phyloP scores from a whole-genome alignment of 2,113 vertebrate species.

The Theristicus caerulescens region DNA sequence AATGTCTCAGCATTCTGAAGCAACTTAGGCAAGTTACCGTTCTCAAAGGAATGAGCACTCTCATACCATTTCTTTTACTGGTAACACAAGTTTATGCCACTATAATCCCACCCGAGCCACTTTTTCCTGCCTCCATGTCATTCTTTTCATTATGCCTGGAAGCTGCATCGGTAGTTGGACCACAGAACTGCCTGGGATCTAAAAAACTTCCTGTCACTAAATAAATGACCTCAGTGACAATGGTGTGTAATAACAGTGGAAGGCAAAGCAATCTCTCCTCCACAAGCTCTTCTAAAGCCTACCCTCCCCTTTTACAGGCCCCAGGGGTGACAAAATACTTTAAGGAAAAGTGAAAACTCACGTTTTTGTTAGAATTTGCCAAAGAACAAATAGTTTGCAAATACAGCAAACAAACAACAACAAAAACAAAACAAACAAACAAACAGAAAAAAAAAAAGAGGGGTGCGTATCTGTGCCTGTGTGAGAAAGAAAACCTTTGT shows the following conservation, averaged over 20 bases:
- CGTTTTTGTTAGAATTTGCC: background rate
- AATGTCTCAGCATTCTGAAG: background rate
- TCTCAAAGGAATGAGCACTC: background rate
- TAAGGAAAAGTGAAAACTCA: background rate
- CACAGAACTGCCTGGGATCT: background rate
- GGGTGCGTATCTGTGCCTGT: accelerated
- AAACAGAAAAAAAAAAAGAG: background rate
- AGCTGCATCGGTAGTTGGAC: background rate
- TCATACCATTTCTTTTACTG: background rate
- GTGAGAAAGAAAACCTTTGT: background rate
- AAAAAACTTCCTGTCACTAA: background rate
- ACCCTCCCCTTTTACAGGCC: background rate
- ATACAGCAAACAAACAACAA: background rate
- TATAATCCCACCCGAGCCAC: background rate
- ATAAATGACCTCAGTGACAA: background rate
- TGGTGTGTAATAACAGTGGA: background rate
- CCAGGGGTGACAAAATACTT: background rate
- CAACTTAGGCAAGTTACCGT: background rate
- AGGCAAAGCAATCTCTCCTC: background rate
- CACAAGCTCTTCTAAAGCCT: background rate
- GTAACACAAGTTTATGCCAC: background rate
- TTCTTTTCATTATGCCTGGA: background rate
- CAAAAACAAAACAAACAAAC: background rate
- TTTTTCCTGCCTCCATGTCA: background rate
- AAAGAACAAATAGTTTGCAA: background rate